phyloP scores from a whole-genome alignment of 2,797 vertebrate species.

The Pempheris klunzingeri region DNA sequence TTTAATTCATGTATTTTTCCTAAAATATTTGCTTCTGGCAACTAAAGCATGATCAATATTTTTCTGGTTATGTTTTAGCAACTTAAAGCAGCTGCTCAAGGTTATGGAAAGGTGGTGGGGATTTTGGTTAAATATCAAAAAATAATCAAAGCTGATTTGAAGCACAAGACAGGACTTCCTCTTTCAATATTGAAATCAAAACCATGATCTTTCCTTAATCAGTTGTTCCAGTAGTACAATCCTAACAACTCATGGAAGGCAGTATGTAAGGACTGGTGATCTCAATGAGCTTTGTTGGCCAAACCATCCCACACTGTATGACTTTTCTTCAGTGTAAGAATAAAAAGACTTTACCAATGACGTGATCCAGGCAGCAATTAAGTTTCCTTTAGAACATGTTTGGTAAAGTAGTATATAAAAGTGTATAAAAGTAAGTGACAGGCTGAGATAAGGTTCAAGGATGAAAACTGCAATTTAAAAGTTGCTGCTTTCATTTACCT shows the following conservation, averaged over 20 bases:
- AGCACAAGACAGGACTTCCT: background rate
- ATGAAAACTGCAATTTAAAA: slow-evolving; percentile 14
- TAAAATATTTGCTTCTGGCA: background rate
- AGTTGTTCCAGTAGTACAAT: background rate
- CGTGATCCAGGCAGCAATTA: background rate
- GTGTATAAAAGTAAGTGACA: background rate
- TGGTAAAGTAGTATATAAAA: background rate
- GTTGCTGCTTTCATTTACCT: slow-evolving; percentile 13
- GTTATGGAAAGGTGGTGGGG: background rate
- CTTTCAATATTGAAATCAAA: background rate
- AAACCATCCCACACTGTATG: background rate
- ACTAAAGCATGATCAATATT: too few relatives aligned
- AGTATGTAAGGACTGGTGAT: background rate
- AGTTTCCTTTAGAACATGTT: background rate
- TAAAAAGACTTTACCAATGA: background rate
- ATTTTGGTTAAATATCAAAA: background rate
- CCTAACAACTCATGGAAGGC: background rate
- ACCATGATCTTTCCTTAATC: background rate
- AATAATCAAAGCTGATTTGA: background rate
- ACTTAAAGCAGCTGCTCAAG: slow-evolving; percentile 1
- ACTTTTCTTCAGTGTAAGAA: background rate
- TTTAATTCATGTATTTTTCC: background rate
- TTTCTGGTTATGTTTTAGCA: background rate
- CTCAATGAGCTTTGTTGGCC: background rate
- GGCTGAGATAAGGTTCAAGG: background rate